Base-by-base conservation (phyloP, 2,113 vertebrate genomes). In the Melanerpes formicivorus region DNA sequence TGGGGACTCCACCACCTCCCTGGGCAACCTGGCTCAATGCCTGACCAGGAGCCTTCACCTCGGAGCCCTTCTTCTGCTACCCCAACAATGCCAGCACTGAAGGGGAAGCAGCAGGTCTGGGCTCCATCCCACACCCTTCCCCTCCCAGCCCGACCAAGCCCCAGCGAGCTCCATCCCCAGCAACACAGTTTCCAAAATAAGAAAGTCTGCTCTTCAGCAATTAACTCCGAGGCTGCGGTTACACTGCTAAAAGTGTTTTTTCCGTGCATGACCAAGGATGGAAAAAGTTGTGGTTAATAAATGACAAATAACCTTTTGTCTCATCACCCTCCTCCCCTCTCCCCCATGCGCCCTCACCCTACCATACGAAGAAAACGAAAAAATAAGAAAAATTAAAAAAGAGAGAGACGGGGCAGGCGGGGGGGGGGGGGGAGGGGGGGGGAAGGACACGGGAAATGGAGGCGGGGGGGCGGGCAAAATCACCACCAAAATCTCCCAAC, bases 201-300 rank as follows among this genome's bases (percentile, higher is more conserved):
- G 95, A 96, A 95, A 95, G 82, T 82, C 78, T 4, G 84, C 88
- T 90, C 95, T 96, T 95, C 90, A 95, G 91, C 94, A 90, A 94
- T 96, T 92, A 91, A 30, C 32, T 71, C 92, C 22, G 37, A 87
- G 62, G 75, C 74, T 95, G 96, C 56, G 95, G 96, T 96, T 90
- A 84, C 8, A 2, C 75, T 88, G 80, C 90, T 93, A 67, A 82
- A 92, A 95, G 91, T 96, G 90, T 95, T 96, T 96, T 95, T 96
- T 96, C 90, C 92, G 93, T 94, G 93, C 95, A 93, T 95, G 93
- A 96, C 89, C 50, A 90, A 97, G 95, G 93, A 96, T 97, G 97
- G 96, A 96, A 97, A 97, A 95, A 91, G 95, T 75, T 97, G 97
- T 76, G 97, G 98, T 97, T 97, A 95, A 97, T 95, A 95, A 96